Evolutionary conservation across 2,888 invertebrate species (phyloP), one percentile per base, ranked within the genome.

Genomic region (Aporophyla nigra): DNA sequence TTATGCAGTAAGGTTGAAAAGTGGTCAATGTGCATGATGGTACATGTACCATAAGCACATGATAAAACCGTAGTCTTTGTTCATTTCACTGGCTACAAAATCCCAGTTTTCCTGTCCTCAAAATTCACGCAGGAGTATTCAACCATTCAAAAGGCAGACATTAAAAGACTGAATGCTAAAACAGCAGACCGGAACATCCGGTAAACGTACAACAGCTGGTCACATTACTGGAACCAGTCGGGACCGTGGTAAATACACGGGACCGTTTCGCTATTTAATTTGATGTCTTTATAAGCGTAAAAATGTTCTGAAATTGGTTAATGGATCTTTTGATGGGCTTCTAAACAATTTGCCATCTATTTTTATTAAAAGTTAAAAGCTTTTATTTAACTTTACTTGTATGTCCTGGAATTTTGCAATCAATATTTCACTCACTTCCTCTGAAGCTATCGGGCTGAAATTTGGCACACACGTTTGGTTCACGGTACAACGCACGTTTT

Each of bases 231-330:
- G n/a, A 74, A 65, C 40, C 58, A 67, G 71, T 68, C 58, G 68
- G 71, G 65, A 67, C 67, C 74, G 80, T 80, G 80, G 88, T 87
- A 90, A 91, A 91, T 89, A 89, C 85, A 85, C 76, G 82, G 78
- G 83, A 88, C 87, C 86, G 89, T 90, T 89, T 84, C 58, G 78
- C 84, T 80, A 89, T 90, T 89, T 89, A 87, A 90, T 91, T 88
- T 86, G 71, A 80, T 82, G 78, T 77, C 82, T 83, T 82, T 80
- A 85, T 78, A 78, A 81, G 82, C 86, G 87, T 84, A 86, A 87
- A 87, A 87, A 87, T 82, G 83, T 83, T 79, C 67, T 67, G 40
- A 65, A 73, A 67, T 71, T 73, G 68, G 66, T 71, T 89, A 87
- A 90, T 88, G 84, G 86, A 80, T 85, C n/a, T 81, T 84, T 84